A percentile compares a stretch with the other conserved stretches of the same genome.
Evolutionary conservation across 2,888 invertebrate species (phyloP).

Genomic region (Cremastinae sp.): DNA sequence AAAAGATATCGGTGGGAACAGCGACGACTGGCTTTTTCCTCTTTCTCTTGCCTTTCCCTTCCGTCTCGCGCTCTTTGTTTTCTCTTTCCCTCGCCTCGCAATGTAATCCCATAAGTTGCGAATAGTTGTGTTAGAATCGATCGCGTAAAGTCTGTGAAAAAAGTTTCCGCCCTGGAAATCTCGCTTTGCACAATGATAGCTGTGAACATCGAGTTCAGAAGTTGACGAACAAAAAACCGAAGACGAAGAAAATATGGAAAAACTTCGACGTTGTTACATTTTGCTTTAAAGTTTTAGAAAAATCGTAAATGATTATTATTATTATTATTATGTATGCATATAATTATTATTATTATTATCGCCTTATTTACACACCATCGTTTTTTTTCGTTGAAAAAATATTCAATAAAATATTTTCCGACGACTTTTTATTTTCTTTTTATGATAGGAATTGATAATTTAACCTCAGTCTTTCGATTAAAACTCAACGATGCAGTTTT

Average conservation of each 20-base stretch:
- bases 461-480: too few species aligned
- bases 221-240: background rate
- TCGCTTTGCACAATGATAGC: background rate
- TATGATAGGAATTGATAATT: too few species aligned
- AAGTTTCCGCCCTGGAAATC: background rate
- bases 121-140: constrained; percentile 38
- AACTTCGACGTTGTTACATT: background rate
- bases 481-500: too few species aligned
- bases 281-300: background rate
- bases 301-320: background rate
- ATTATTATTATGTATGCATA: too few species aligned
- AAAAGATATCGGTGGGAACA: constrained; percentile 40
- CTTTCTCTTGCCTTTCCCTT: background rate
- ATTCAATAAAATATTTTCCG: too few species aligned
- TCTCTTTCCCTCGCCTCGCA: constrained; percentile 19
- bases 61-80: background rate
- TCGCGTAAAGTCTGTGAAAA: constrained; percentile 17
- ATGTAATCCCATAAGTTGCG: constrained; percentile 40
- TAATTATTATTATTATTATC: too few species aligned
- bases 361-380: too few species aligned
- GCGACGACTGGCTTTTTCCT: constrained; percentile 12
- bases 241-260: background rate
- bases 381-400: too few species aligned
- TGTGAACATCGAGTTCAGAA: background rate
- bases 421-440: too few species aligned